Evolutionary conservation across 2,888 invertebrate genomes (phyloP), one percentile per base, ranked within the genome.

Genomic region (Drosophila recens): DNA sequence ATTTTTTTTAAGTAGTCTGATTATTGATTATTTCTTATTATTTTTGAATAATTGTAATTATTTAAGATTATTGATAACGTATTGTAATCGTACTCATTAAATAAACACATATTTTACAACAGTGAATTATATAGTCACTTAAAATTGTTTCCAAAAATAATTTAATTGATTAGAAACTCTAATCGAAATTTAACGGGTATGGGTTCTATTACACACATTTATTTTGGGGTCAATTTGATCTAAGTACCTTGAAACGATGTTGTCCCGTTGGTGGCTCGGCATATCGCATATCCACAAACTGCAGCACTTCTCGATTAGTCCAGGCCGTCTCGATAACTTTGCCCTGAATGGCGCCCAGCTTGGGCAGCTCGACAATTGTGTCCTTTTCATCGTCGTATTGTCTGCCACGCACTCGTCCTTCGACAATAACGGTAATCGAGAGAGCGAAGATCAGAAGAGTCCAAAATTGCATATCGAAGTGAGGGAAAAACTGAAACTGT

Each of bases 251-350:
- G 57, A 92, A 92, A 0, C 92, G 83, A 75, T 84, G 71, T 20
- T 83, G 67, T 20, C 92, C 92, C 3, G 90, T 90, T 0, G 92
- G 92, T 5, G 92, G 79, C 52, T 92, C 91, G 0, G 90, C 92
- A 70, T 92, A 92, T 75, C 90, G 80, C 1, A 92, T 80, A 75
- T 92, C 92, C n/a, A 92, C 79, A 79, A 92, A 92, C 49, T 92
- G 92, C 58, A 90, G 67, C 27, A 92, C 89, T 72, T 90, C 84
- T 0, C 91, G 83, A 8, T 86, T 67, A 3, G 89, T 87, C 92
- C 92, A 92, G 10, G 91, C 83, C 0, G 92, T 91, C 54, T 91
- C 83, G 4, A 90, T 42, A 17, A 82, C 71, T 61, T 89, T 90
- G 2, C 91, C 91, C 68, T 89, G 90, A 23, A 92, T 79, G 0